These are phyloP conservation scores for Cheirogaleus major DNA, from an alignment of 2,797 vertebrate species.

Conservation along the genomic window DNA sequence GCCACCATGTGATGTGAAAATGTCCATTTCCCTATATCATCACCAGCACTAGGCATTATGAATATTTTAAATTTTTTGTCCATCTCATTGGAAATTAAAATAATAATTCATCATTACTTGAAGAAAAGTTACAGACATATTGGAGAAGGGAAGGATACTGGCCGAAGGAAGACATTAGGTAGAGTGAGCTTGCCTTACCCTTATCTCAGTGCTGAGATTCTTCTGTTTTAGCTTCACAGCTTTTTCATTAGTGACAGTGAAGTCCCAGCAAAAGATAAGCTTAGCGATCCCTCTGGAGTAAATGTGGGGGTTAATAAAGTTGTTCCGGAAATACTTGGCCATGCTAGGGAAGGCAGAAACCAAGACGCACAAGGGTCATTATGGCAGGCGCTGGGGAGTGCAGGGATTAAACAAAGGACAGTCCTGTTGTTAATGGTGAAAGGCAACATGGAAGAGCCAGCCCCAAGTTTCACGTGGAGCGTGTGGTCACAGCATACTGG, in stretches of 20 bases:
- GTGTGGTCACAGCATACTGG: no score
- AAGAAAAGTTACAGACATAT: background rate
- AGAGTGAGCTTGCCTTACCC: conserved; percentile 84
- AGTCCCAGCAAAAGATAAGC: conserved; percentile 96
- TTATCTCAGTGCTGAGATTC: conserved; percentile 93
- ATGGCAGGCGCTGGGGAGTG: background rate
- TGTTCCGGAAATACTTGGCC: conserved; percentile 91
- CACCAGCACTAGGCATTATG: background rate
- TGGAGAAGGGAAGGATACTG: background rate
- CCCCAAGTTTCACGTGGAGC: background rate
- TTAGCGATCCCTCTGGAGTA: conserved; percentile 89
- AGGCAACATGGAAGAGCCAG: background rate
- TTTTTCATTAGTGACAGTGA: conserved; percentile 91
- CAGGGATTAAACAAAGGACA: background rate
- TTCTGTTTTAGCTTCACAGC: conserved; percentile 93
- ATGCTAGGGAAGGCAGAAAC: conserved; percentile 87
- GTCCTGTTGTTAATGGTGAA: background rate
- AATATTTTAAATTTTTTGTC: background rate
- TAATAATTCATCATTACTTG: background rate
- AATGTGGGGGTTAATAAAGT: conserved; percentile 86
- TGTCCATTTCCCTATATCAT: background rate
- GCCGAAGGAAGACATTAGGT: background rate
- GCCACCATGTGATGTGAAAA: background rate
- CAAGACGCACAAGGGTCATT: conserved; percentile 17
- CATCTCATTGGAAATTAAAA: background rate